Base-by-base conservation (phyloP, 1,140 invertebrate genomes). In the Galleria mellonella region DNA sequence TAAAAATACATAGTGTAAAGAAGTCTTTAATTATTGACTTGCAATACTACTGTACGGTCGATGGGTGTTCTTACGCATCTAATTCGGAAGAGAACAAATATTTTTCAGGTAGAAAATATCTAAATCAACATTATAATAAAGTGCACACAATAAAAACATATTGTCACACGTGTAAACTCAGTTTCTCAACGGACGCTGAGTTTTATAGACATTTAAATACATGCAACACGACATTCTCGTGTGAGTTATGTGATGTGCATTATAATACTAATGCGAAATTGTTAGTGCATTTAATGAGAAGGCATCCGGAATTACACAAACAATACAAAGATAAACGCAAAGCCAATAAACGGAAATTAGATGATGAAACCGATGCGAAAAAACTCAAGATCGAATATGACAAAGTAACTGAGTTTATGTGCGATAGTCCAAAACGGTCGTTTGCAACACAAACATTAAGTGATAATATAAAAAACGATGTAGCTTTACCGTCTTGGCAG, bases 91-190 rank as follows among this genome's bases (percentile, higher is more conserved):
- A 49, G 11, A 52, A 53, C 0, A 82, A 81, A 55, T 64, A 42
- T 28, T 82, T 84, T 4, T 39, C 48, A 0, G 64, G 53, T 0
- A 48, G 77, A 1, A 82, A 82, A 47, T 64, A 53, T n/a, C 36
- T 82, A 0, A 84, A 82, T 23, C 77, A 82, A 48, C 81, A 82
- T 32, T 62, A 51, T 1, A 72, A 61, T 13, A 84, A 82, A 54
- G 69, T 82, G 0, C 81, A 84, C 37, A 62, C 37, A 15, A 35
- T 27, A 0, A 74, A 73, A 36, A 38, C 46, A 0, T 1, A 32
- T 0, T 84, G 77, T 13, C 40, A 38, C 0, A 45, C 29, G 0
- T 82, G 81, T 14, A 30, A 51, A 0, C 12, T 54, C 4, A 43
- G 39, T 10, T 81, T 82, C 7, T 10, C 59, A 0, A 63, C 48